Conservation (phyloP, 2,888 invertebrate genomes). For the Meliscaeva auricollis region DNA sequence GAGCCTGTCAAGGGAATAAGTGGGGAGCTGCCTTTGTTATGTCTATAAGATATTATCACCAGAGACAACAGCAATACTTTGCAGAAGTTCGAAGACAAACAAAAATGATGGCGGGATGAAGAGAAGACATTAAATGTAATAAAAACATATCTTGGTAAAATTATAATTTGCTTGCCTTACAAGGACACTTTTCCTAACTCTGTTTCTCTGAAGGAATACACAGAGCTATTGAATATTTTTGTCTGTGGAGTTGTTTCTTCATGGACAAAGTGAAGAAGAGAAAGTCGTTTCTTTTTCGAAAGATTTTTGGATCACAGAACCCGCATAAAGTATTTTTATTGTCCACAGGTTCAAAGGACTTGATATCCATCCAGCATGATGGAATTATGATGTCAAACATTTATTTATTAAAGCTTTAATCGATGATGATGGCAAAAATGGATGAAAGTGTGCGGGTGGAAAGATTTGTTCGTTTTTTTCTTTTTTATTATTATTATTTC, state of each 20-base stretch:
- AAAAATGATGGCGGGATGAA: conserved; percentile 30
- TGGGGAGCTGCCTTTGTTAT: not conserved
- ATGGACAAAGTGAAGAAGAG: too few relatives aligned
- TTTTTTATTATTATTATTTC: not conserved
- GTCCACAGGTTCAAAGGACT: conserved; percentile 15
- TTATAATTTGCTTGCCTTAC: conserved; percentile 40
- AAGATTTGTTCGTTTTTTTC: not conserved
- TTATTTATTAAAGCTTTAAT: conserved; percentile 19
- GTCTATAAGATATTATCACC: conserved; percentile 30
- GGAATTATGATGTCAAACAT: conserved; percentile 31
- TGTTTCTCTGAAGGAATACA: not conserved
- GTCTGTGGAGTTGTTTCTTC: not conserved
- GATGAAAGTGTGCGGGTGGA: not conserved
- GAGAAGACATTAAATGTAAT: conserved; percentile 46
- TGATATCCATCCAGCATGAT: not conserved
- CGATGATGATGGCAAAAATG: not conserved
- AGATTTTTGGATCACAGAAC: conserved; percentile 15
- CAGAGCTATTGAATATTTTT: not conserved
- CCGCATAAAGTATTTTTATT: conserved; percentile 20
- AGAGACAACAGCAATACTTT: conserved; percentile 30
- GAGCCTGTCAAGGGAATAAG: too few relatives aligned
- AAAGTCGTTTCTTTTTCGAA: too few relatives aligned
- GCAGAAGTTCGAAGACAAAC: conserved; percentile 32
- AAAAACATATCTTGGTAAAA: conserved; percentile 60
- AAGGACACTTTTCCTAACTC: conserved; percentile 5